Base-by-base conservation (phyloP, 2,888 invertebrate species). In the Melipona bicolor region DNA sequence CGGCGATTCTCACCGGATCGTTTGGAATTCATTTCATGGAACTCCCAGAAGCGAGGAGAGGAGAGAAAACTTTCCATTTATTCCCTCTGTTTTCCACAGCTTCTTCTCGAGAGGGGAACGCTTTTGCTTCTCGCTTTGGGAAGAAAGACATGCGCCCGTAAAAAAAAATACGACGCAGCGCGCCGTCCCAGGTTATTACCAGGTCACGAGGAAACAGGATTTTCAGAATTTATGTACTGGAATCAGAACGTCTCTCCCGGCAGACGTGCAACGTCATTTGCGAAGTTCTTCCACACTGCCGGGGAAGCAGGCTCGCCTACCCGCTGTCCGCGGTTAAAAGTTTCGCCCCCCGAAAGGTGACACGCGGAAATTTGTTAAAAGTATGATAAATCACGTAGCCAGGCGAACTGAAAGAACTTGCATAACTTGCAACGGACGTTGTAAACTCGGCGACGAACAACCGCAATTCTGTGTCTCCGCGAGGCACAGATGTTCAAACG, bases 291-390 rank as follows among this genome's bases (percentile, higher is more conserved):
- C 5, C 4, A 50, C 50, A 3, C 36, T 36, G 36, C 36, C 36
- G 19, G 15, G 15, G 52, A 27, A 21, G 4, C 15, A 21, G 56
- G 4, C 24, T 71, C 24, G 6, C 15, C 24, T 17, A 3, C 21
- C 15, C 0, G 50, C 56, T 56, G 21, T 43, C 56, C 15, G n/a
- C 56, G n/a, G n/a, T 36, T 21, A 36, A 71, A 76, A 67, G 36
- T 64, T 36, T 70, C 65, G 32, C 17, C 5, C 5, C n/a, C n/a
- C 3, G 21, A 36, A 36, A 56, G 49, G 49, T 64, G 74, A 59
- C 77, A 70, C 62, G 62, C n/a, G 52, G 62, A 75, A 32, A 84
- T 84, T 74, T 72, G 75, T 84, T 81, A 81, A 81, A 78, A 77
- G 75, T 50, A 17, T 74, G 62, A 81, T 81, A 78, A 81, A 82